phyloP scores from a whole-genome alignment of 2,113 vertebrate genomes.

The Sigmodon hispidus region DNA sequence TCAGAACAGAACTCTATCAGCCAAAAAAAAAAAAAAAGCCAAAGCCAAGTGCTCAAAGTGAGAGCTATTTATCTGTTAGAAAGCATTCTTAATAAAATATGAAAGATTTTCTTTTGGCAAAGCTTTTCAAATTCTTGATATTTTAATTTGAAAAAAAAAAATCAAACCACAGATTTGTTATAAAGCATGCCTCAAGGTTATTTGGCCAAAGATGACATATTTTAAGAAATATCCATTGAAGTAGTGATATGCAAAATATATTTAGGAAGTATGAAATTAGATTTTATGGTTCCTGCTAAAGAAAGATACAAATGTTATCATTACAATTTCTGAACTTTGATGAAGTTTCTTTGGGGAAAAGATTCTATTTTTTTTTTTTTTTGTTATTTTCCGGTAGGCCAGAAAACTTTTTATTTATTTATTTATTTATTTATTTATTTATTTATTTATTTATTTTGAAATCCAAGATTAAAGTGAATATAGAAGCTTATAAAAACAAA shows the following conservation, averaged over 20 bases:
- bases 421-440: no score
- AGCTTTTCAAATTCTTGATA: not conserved
- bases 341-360: not conserved
- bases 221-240: not conserved
- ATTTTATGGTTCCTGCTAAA: not conserved
- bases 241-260: conserved; percentile 8
- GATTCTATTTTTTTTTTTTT: not conserved
- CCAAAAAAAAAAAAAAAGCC: not conserved
- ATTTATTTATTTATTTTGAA: no score
- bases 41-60: not conserved
- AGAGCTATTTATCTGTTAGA: not conserved
- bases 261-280: not conserved
- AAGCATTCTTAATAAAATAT: not conserved
- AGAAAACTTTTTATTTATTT: not conserved
- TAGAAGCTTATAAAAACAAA: not conserved
- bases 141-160: conserved; percentile 1
- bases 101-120: not conserved
- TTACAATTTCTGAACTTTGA: not conserved
- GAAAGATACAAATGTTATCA: not conserved
- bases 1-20: not conserved
- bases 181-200: not conserved
- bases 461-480: no score
- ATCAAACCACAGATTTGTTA: not conserved
- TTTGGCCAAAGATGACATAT: not conserved
- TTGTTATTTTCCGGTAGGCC: rapidly evolving